Conservation (phyloP, 2,113 vertebrate genomes). For the Plecotus auritus region DNA sequence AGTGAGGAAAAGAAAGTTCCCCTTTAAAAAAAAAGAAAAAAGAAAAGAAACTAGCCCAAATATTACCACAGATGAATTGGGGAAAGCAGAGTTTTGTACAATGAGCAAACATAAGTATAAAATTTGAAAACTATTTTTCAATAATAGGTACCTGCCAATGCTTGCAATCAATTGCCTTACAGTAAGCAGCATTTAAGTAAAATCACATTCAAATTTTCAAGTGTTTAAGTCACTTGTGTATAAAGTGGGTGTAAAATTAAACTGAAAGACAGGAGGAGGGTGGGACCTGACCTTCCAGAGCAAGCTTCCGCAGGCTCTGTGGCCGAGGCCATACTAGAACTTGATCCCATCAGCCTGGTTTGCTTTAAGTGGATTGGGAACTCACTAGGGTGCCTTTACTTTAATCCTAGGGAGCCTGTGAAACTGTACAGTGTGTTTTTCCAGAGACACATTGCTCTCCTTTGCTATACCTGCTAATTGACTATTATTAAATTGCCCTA, state of each 20-base stretch:
- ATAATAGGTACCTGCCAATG: neutral
- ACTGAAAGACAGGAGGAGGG: neutral
- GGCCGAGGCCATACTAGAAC: neutral
- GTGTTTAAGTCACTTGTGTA: neutral
- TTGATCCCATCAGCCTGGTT: constrained; percentile 26
- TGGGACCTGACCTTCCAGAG: neutral
- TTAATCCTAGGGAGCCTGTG: neutral
- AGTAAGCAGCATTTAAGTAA: neutral
- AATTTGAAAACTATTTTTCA: neutral
- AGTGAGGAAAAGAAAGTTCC: neutral
- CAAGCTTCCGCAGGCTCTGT: constrained; percentile 14
- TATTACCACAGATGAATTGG: neutral
- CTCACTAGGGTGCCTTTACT: neutral
- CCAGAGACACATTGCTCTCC: neutral
- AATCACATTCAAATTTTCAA: neutral
- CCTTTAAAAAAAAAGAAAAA: neutral
- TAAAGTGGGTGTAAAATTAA: neutral
- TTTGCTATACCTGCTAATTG: neutral
- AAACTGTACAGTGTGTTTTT: constrained; percentile 7
- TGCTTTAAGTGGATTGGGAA: neutral
- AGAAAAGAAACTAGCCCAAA: neutral
- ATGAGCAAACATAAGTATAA: neutral
- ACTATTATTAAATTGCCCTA: neutral
- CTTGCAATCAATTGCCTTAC: neutral
- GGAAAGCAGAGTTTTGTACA: neutral